Base-by-base conservation (phyloP, 2,113 vertebrate genomes). In the Piprites chloris region DNA sequence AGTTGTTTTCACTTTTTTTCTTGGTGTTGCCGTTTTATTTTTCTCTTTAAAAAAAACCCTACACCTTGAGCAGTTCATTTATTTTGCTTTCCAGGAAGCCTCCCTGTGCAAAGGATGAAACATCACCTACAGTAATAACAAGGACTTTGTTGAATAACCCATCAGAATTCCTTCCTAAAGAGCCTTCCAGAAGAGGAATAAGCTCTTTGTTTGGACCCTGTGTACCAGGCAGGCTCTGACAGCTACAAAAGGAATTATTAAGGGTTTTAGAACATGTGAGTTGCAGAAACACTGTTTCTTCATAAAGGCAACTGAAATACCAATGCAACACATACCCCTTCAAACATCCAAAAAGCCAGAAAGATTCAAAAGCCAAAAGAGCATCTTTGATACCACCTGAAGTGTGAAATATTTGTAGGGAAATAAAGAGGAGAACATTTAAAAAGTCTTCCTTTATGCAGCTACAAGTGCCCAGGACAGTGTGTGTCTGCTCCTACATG, bases 401-500 rank as follows among this genome's bases (percentile, higher is more conserved):
- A 58, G 24, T 7, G 23, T 4, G 32, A 42, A 61, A 21, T 21
- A 20, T 17, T 47, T 8, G 12, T 12, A 85, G 49, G 39, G 44
- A 86, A 69, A 42, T 14, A 12, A n/a, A 75, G 12, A 75, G 35
- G 24, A 86, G 44, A 35, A 30, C 12, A 1, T 30, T 72, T 30
- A 8, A 30, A 66, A 56, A 37, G 2, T 8, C 17, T 27, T 2
- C 3, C 13, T 55, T 37, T 3, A 27, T 32, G 39, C 71, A 79
- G 61, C 11, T 20, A 4, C 49, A 8, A 2, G 21, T 9, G 27
- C 16, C 44, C 63, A 26, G 76, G 26, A 58, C 44, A 7, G 27
- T 0, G 17, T 1, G 1, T 4, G 26, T 26, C 65, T 39, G 33
- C 49, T 85, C 65, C 75, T 24, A 0, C 2, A 1, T 0, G 26